Percentiles rank a stretch among this genome's conserved stretches.
These are phyloP conservation scores for Pseudomyrmex pallidus DNA, from an alignment of 1,140 invertebrate species.

Conservation along the genomic window DNA sequence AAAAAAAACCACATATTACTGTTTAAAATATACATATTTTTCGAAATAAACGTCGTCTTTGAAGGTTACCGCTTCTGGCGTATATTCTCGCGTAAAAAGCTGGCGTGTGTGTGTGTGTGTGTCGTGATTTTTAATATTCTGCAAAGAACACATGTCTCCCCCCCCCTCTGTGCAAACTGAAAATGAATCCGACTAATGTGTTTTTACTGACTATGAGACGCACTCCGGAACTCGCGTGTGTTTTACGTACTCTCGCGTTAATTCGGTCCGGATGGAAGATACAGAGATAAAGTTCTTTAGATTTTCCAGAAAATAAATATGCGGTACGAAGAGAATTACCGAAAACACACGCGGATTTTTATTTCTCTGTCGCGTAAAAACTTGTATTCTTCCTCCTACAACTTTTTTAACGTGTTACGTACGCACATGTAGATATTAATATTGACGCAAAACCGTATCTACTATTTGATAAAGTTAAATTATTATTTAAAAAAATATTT, in stretches of 20 bases:
- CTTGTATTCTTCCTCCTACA: not conserved
- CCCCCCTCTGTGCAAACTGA: not conserved
- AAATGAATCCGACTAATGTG: slow-evolving; percentile 27
- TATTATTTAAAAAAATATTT: not conserved
- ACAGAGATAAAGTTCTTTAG: no score
- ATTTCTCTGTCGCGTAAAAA: not conserved
- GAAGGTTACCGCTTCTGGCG: not conserved
- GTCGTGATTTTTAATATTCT: slow-evolving; percentile 18
- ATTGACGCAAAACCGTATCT: not conserved
- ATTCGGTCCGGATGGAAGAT: slow-evolving; percentile 20
- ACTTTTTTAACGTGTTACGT: no score
- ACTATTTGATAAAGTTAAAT: not conserved
- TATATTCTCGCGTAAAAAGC: not conserved
- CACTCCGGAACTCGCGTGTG: not conserved
- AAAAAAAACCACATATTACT: not conserved
- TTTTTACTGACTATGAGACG: slow-evolving; percentile 40
- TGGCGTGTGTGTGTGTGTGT: not conserved
- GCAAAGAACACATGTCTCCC: slow-evolving; percentile 15
- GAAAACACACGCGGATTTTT: not conserved
- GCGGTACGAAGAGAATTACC: slow-evolving; percentile 33
- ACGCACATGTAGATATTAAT: no score
- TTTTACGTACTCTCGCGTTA: slow-evolving; percentile 15
- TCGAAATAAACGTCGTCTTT: not conserved
- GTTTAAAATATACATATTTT: not conserved
- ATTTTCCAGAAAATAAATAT: not conserved